Evolutionary conservation across 2,888 invertebrate genomes (phyloP), one percentile per base, ranked within the genome.

Genomic region (Allygus modestus): DNA sequence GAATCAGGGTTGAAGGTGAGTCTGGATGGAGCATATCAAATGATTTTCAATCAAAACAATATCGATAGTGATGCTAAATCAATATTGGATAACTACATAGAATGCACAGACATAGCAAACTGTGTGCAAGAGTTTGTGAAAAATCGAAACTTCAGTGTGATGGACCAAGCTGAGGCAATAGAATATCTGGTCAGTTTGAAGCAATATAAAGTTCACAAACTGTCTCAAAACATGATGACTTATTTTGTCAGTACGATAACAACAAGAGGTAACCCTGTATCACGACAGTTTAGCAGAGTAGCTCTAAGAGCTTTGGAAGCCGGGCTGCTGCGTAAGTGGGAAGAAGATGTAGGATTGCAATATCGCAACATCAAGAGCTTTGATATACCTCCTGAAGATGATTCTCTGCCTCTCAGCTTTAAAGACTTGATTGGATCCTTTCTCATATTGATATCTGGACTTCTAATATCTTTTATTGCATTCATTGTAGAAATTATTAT

Each of bases 181-280:
- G 79, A 79, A 58, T 58, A 54, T 37, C 20, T 79, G 12, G 9
- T 79, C 1, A 79, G 33, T 58, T 7, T 31, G 37, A 28, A 58
- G n/a, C 54, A 17, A 12, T 31, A 26, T 28, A 79, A 58, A 79
- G 37, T 79, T 33, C 79, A 79, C 20, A 79, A 37, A 37, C 33
- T 79, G 2, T 12, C 31, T 4, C 31, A 54, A n/a, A 58, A 58
- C 9, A 37, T 79, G 31, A 33, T 79, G 5, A 58, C 54, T 33
- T 79, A 54, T 20, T 33, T 51, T 79, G 79, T 79, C 7, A 79
- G 79, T 37, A 51, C 28, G 17, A 51, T 79, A 12, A 20, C 37
- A 33, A 58, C 46, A 7, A 54, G 51, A 58, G 79, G 79, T 31
- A 79, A 79, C n/a, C 79, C 79, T n/a, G 15, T 79, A n/a, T 28